Conservation (phyloP, 2,797 vertebrate genomes). For the Pangasius sanitwongsei region DNA sequence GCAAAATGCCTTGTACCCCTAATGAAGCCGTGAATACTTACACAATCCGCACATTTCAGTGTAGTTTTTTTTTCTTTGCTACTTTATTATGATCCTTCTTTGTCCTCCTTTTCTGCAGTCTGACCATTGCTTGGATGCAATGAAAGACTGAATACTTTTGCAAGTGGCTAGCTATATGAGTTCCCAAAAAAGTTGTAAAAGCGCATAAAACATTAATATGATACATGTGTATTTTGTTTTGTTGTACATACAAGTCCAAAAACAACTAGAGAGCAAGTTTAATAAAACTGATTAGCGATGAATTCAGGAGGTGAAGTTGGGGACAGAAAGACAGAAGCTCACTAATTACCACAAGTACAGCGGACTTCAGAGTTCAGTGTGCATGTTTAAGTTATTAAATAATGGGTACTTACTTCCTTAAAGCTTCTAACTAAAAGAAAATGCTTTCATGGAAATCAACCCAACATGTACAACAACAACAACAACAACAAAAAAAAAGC, state of each 20-base stretch:
- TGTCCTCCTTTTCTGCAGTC: not conserved
- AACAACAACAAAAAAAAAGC: not conserved
- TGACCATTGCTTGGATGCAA: too few relatives aligned
- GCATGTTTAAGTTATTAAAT: slow-evolving; percentile 92
- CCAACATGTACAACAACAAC: slow-evolving; percentile 83
- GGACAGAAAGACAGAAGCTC: slow-evolving; percentile 61
- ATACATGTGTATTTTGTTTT: slow-evolving; percentile 73
- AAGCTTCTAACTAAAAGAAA: slow-evolving; percentile 75
- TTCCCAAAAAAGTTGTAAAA: slow-evolving; percentile 71
- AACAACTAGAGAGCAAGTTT: slow-evolving; percentile 77
- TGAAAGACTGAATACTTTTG: slow-evolving; percentile 22
- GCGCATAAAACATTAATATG: slow-evolving; percentile 85
- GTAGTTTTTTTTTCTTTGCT: not conserved
- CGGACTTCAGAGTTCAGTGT: slow-evolving; percentile 66
- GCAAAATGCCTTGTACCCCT: not conserved
- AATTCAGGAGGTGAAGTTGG: slow-evolving; percentile 49
- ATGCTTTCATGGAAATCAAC: slow-evolving; percentile 82
- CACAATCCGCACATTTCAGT: not conserved
- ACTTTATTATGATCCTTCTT: not conserved
- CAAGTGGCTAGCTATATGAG: slow-evolving; percentile 41
- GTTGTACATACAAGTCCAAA: slow-evolving; percentile 75
- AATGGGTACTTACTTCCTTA: slow-evolving; percentile 72
- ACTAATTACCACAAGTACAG: slow-evolving; percentile 75
- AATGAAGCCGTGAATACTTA: not conserved
- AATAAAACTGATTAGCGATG: slow-evolving; percentile 79